Base-by-base conservation (phyloP, 1,140 invertebrate genomes). In the Procambarus virginalis region DNA sequence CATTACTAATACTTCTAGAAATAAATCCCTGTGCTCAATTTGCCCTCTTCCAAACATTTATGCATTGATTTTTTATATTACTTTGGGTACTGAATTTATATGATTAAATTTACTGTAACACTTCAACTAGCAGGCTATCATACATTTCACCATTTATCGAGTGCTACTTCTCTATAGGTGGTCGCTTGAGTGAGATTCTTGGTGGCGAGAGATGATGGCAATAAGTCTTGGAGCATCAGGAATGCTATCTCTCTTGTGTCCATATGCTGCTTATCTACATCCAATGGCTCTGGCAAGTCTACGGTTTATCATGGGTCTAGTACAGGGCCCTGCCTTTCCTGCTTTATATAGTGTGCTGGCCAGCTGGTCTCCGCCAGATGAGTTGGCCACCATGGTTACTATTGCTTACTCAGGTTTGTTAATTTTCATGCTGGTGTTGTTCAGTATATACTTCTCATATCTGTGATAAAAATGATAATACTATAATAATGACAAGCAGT, bases 331-430 rank as follows among this genome's bases (percentile, higher is more conserved):
- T 9, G 70, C 88, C 55, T 89, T 89, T 45, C 81, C 88, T 46
- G 64, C 88, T 2, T 75, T 89, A 12, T 89, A 89, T 55, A 14
- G n/a, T n/a, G 75, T 89, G 22, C 34, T 89, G 34, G 55, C 76
- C 22, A 78, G 73, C 46, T 89, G 88, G 88, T 70, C 88, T 6
- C 82, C 81, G 5, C 88, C 81, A 2, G 81, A 79, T 1, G 82
- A 89, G 22, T 75, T 89, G 34, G 81, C 88, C 46, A 89, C 88
- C n/a, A 89, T 84, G 81, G 76, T 84, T 51, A 79, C 88, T 17
- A 68, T 89, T 64, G 73, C 88, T 78, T 89, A 48, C 73, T 89
- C 88, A 34, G 88, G 88, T 89, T n/a, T 14, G 88, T 84, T 22
- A 34, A 34, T 34, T 34, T 34, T 34, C 34, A 34, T 34, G 34